phyloP scores from a whole-genome alignment of 2,888 invertebrate genomes.

The Pinctada fucata region DNA sequence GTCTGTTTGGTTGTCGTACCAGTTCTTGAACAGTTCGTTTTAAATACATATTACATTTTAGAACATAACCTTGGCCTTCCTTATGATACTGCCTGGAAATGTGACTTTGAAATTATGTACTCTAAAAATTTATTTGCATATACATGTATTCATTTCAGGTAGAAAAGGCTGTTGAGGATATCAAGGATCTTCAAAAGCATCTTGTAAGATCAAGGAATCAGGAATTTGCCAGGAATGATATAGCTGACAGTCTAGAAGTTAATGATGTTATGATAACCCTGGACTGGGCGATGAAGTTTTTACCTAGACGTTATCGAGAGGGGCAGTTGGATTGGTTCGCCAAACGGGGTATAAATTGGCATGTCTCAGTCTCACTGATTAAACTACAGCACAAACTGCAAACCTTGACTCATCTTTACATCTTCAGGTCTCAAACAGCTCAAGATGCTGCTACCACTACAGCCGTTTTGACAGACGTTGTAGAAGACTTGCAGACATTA shows the following conservation, averaged over 20 bases:
- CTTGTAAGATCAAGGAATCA: constrained; percentile 18
- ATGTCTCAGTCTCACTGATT: constrained; percentile 10
- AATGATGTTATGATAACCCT: neutral
- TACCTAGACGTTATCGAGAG: constrained; percentile 6
- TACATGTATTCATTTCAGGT: constrained; percentile 6
- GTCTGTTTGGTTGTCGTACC: too few relatives aligned
- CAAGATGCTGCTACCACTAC: neutral
- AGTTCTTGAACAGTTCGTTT: too few relatives aligned
- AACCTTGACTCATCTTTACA: constrained; percentile 10
- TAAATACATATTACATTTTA: too few relatives aligned
- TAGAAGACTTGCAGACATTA: neutral
- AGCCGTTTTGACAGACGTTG: neutral
- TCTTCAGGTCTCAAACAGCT: neutral
- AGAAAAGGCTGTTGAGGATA: constrained; percentile 6
- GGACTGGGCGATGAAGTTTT: constrained; percentile 22
- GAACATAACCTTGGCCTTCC: too few relatives aligned
- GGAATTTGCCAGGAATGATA: constrained; percentile 9
- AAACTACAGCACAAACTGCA: constrained; percentile 1
- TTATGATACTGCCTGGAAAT: too few relatives aligned
- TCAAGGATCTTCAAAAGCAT: constrained; percentile 9
- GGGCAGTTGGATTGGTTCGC: constrained; percentile 22
- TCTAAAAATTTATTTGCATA: neutral
- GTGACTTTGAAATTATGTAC: too few relatives aligned
- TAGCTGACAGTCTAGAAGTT: neutral
- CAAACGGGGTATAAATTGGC: constrained; percentile 20